These are phyloP conservation scores for Catajapyx aquilonaris DNA, from an alignment of 1,140 invertebrate species.

Conservation along the genomic window DNA sequence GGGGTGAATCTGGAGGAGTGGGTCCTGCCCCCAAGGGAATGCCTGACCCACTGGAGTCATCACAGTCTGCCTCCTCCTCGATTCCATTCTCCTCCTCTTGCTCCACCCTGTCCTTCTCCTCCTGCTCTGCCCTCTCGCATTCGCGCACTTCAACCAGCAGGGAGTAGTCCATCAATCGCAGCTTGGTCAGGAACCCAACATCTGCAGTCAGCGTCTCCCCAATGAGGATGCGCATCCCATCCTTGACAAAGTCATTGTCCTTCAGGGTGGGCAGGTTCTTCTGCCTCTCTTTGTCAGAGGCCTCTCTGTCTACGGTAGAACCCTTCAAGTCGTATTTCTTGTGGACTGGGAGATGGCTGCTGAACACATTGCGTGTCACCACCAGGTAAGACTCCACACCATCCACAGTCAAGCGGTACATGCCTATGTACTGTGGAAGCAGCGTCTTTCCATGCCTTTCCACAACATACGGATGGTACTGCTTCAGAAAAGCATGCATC, in stretches of 20 bases:
- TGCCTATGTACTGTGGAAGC: constrained; percentile 91
- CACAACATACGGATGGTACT: constrained; percentile 98
- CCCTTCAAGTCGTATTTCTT: constrained; percentile 74
- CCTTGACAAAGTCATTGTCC: constrained; percentile 98
- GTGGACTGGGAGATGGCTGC: constrained; percentile 83
- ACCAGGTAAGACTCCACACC: constrained; percentile 92
- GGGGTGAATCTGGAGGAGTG: constrained; percentile 78
- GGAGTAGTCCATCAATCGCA: constrained; percentile 98
- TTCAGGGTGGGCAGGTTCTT: constrained; percentile 94
- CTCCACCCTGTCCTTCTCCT: constrained; percentile 27
- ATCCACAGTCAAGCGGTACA: constrained; percentile 94
- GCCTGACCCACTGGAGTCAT: constrained; percentile 32
- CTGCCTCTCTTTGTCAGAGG: constrained; percentile 91
- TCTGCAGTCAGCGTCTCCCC: constrained; percentile 85
- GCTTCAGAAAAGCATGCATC: constrained; percentile 94
- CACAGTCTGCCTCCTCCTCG: constrained; percentile 24
- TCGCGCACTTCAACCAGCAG: constrained; percentile 85
- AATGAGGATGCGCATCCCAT: constrained; percentile 82
- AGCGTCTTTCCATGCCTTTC: constrained; percentile 93
- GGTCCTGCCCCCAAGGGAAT: constrained; percentile 34
- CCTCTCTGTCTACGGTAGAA: constrained; percentile 96
- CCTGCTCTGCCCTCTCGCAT: constrained; percentile 56
- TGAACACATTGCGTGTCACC: constrained; percentile 94
- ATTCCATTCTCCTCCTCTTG: constrained; percentile 27
- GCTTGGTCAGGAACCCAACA: constrained; percentile 83